A percentile compares a stretch with the other conserved stretches of the same genome.
These are phyloP conservation scores for Chrysoperla carnea DNA, from an alignment of 1,140 invertebrate species.

Conservation along the genomic window DNA sequence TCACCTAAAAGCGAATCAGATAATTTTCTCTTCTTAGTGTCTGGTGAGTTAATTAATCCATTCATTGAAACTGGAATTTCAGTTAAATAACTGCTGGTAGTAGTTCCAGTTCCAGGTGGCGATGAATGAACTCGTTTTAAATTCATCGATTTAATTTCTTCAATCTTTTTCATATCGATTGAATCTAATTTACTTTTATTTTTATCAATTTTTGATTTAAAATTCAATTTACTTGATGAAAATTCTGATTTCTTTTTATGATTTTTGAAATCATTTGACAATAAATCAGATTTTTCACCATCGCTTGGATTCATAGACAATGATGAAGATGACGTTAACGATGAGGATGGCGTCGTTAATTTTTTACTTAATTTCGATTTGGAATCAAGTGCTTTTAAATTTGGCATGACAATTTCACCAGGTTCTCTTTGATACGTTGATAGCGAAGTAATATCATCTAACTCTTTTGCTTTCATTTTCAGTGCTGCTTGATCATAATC, in stretches of 20 bases:
- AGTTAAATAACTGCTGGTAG: no score
- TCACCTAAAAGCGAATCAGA: no score
- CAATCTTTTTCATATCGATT: no score
- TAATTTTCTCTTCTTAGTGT: no score
- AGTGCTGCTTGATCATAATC: neutral
- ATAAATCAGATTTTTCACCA: neutral
- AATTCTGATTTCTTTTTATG: slow-evolving; percentile 11
- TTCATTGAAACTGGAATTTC: no score
- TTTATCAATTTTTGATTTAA: neutral
- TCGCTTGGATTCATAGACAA: slow-evolving; percentile 5
- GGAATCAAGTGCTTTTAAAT: slow-evolving; percentile 7
- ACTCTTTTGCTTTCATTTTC: slow-evolving; percentile 16
- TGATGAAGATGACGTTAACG: neutral
- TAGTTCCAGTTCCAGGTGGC: no score
- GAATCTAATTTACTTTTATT: neutral
- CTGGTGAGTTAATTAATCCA: no score
- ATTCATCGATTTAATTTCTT: no score
- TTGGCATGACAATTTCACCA: slow-evolving; percentile 2
- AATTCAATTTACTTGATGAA: slow-evolving; percentile 20
- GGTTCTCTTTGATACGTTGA: slow-evolving; percentile 6
- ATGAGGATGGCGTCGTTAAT: slow-evolving; percentile 7
- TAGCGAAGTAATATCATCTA: slow-evolving; percentile 22
- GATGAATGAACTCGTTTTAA: no score
- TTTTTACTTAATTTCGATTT: slow-evolving; percentile 3
- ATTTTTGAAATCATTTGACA: slow-evolving; percentile 9